A percentile compares a stretch with the other conserved stretches of the same genome.
Evolutionary conservation across 2,797 vertebrate genomes (phyloP).

Genomic region (Trachurus trachurus): DNA sequence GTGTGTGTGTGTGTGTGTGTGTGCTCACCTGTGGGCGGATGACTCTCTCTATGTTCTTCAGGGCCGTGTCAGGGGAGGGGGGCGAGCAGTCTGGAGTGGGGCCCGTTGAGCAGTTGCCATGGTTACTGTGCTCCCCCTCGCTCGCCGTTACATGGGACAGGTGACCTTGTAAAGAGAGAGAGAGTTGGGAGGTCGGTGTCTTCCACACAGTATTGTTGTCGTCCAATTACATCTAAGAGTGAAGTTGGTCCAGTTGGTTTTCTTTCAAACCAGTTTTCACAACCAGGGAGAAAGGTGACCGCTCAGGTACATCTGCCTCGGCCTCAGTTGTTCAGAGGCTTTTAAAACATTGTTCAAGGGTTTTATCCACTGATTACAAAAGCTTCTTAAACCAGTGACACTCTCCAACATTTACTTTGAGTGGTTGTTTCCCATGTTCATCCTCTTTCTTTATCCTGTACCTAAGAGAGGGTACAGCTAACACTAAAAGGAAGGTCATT

Average conservation of each 20-base stretch:
- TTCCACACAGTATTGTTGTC: background rate
- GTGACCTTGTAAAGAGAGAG: slow-evolving; percentile 86
- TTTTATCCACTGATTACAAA: background rate
- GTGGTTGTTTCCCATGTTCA: background rate
- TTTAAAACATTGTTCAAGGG: background rate
- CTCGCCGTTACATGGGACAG: slow-evolving; percentile 90
- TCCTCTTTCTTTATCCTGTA: background rate
- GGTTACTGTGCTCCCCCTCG: slow-evolving; percentile 92
- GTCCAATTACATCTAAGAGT: too few relatives aligned
- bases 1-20: background rate
- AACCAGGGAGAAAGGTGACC: background rate
- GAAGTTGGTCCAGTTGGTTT: background rate
- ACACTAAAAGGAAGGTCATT: too few relatives aligned
- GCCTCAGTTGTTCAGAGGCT: background rate
- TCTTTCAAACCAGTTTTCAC: too few relatives aligned
- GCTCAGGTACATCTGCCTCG: background rate
- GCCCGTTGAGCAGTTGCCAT: slow-evolving; percentile 94
- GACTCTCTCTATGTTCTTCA: slow-evolving; percentile 99
- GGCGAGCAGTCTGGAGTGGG: slow-evolving; percentile 98
- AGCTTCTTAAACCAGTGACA: background rate
- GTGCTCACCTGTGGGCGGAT: slow-evolving; percentile 96
- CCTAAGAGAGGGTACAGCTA: background rate
- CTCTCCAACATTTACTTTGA: background rate
- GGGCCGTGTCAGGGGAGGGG: slow-evolving; percentile 96
- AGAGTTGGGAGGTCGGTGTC: background rate